Conservation (phyloP, 2,797 vertebrate species). For the Sorex maritimensis region DNA sequence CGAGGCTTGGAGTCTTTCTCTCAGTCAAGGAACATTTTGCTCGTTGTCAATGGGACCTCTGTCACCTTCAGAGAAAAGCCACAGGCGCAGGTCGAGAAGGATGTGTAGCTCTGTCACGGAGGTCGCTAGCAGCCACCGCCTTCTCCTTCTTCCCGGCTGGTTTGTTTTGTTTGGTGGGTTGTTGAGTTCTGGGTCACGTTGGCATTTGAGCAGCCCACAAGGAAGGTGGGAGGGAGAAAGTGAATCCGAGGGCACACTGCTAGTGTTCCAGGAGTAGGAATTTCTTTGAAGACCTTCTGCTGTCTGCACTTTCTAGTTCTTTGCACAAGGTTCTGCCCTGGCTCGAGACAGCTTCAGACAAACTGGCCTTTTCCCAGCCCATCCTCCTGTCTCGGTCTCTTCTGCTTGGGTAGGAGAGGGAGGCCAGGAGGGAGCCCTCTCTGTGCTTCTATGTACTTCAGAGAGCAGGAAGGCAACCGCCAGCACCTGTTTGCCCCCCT, state of each 20-base stretch:
- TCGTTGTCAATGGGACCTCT: not conserved
- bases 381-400: too few species aligned
- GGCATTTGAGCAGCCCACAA: not conserved
- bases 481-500: too few species aligned
- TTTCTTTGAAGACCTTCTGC: not conserved
- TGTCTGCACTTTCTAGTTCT: not conserved
- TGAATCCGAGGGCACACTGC: not conserved
- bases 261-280: not conserved
- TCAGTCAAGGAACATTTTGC: conserved; percentile 34
- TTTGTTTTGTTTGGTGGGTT: not conserved
- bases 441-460: not conserved
- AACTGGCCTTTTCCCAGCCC: not conserved
- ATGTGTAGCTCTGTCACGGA: not conserved
- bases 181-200: not conserved
- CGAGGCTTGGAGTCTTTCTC: conserved; percentile 35
- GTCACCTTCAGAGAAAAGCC: too few species aligned
- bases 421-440: not conserved
- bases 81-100: not conserved
- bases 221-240: not conserved
- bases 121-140: not conserved
- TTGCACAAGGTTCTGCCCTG: not conserved
- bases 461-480: not conserved
- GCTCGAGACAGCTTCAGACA: not conserved
- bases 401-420: not conserved
- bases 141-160: not conserved